A percentile compares a stretch with the other conserved stretches of the same genome.
Evolutionary conservation across 2,888 invertebrate genomes (phyloP).

Genomic region (Ectemnius continuus): DNA sequence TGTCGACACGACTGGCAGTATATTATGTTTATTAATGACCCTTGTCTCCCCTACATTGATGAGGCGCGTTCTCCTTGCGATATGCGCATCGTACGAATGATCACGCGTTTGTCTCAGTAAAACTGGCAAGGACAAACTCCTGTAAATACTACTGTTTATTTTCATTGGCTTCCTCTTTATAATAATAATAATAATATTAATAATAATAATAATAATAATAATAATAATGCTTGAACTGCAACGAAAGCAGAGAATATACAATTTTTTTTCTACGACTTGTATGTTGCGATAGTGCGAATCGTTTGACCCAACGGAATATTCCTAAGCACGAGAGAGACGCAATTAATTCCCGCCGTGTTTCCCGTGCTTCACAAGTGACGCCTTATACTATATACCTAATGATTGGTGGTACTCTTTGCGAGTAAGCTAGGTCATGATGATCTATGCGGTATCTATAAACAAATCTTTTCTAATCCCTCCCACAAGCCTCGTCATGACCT

Average conservation of each 20-base stretch:
- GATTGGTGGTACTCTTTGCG: slow-evolving; percentile 57
- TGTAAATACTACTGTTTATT: slow-evolving; percentile 70
- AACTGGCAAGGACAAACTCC: slow-evolving; percentile 64
- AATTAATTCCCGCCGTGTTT: slow-evolving; percentile 41
- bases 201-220: slow-evolving; percentile 42
- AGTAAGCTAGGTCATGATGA: slow-evolving; percentile 62
- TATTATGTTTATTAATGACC: slow-evolving; percentile 50
- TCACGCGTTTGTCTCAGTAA: slow-evolving; percentile 46
- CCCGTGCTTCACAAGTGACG: slow-evolving; percentile 62
- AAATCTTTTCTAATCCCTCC: slow-evolving; percentile 54
- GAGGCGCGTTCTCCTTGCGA: slow-evolving; percentile 18
- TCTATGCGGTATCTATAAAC: slow-evolving; percentile 58
- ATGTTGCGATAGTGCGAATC: slow-evolving; percentile 51
- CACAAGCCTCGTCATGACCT: slow-evolving; percentile 54
- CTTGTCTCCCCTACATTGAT: slow-evolving; percentile 22
- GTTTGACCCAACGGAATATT: slow-evolving; percentile 52
- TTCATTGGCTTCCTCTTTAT: slow-evolving; percentile 57
- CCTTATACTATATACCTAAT: slow-evolving; percentile 59
- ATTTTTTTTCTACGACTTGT: slow-evolving; percentile 59
- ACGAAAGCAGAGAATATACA: slow-evolving; percentile 74
- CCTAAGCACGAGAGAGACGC: slow-evolving; percentile 43
- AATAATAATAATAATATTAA: slow-evolving; percentile 51
- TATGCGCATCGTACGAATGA: slow-evolving; percentile 27
- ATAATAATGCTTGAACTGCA: slow-evolving; percentile 69
- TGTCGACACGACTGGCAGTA: slow-evolving; percentile 74